Percentiles rank a stretch among this genome's conserved stretches.
Evolutionary conservation across 2,113 vertebrate species (phyloP).

Genomic region (Empidonax traillii): DNA sequence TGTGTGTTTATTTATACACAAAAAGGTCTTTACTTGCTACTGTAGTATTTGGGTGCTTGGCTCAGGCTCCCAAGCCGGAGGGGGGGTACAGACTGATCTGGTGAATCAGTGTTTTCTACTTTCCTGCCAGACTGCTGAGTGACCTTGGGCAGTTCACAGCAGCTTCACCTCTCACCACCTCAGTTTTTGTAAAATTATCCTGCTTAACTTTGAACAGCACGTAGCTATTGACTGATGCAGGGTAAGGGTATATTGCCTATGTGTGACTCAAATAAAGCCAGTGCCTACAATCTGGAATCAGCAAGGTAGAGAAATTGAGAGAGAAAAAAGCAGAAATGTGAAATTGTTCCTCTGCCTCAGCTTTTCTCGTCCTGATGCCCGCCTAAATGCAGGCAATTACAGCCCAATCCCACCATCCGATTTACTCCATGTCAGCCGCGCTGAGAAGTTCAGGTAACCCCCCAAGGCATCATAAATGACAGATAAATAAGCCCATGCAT

Average conservation of each 20-base stretch:
- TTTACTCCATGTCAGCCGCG: neutral
- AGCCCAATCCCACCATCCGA: neutral
- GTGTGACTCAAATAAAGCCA: neutral
- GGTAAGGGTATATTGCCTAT: neutral
- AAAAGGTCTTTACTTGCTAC: conserved; percentile 6
- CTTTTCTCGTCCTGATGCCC: neutral
- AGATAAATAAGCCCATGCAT: neutral
- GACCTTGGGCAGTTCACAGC: conserved; percentile 11
- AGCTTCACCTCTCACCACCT: neutral
- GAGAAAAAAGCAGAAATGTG: neutral
- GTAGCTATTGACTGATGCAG: neutral
- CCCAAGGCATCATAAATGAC: neutral
- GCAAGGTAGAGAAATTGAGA: neutral
- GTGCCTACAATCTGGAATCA: neutral
- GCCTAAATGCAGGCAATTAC: neutral
- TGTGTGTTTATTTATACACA: conserved; percentile 15
- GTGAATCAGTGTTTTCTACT: neutral
- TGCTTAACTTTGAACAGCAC: neutral
- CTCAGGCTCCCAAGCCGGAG: neutral
- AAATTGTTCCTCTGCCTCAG: neutral
- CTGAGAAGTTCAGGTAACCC: neutral
- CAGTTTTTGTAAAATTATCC: neutral
- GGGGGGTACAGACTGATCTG: neutral
- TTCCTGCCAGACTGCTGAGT: neutral
- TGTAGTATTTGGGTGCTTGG: neutral